Base-by-base conservation (phyloP, 1,140 invertebrate species). In the Lucilia sericata region DNA sequence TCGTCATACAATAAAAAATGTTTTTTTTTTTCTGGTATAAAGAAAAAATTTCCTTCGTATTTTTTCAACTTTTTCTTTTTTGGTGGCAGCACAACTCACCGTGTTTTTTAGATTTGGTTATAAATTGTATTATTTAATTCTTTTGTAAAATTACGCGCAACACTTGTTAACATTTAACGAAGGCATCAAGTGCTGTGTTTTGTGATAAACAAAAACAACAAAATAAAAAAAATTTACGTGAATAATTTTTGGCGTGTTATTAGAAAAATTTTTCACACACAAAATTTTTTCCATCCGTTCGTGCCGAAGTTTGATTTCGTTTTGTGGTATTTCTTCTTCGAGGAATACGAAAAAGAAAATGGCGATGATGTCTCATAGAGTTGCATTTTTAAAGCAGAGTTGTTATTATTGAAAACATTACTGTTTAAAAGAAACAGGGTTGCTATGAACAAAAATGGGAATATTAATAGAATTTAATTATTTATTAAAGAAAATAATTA, bases 131-230 rank as follows among this genome's bases (percentile, higher is more conserved):
- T 25, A 51, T 49, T 49, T 80, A 19, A 80, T 42, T 78, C 7
- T 78, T 5, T 78, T 78, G 17, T 5, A 42, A 49, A 78, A 21
- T 51, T 49, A 49, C 76, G 76, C 76, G 76, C 76, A 80, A 80
- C 76, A 80, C 76, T 80, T 80, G 76, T 80, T 78, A 78, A 78
- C 76, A 80, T 80, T 80, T 80, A 80, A 19, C 75, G 75, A 80
- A 80, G 76, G 42, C 76, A 80, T 80, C 76, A 19, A 80, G 42
- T 80, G 42, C 47, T 80, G 76, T 80, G 47, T 30, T 30, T 30
- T 30, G 47, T 80, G 76, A 80, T 80, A 80, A 80, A 80, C 76
- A 80, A 80, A 80, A 80, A 80, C 75, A 78, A 78, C 76, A 80
- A 49, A 78, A 78, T 42, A 80, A 49, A 49, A 19, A 47, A 80